A percentile compares a stretch with the other conserved stretches of the same genome.
phyloP scores from a whole-genome alignment of 2,888 invertebrate genomes.

The Octodonta nipae region DNA sequence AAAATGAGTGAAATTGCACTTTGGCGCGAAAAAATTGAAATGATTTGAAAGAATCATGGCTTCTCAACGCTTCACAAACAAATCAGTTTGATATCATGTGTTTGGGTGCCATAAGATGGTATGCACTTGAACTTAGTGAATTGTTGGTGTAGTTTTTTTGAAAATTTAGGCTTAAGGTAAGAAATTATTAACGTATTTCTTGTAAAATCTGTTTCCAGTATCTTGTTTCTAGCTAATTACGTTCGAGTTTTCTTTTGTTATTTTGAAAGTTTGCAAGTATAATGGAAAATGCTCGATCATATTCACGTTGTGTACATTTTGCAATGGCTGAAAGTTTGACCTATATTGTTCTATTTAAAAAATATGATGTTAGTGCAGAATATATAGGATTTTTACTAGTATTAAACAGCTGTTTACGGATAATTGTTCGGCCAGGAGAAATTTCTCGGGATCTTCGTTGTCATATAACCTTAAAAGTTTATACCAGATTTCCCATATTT shows the following conservation, averaged over 20 bases:
- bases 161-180: conserved; percentile 28
- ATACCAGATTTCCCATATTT: background rate
- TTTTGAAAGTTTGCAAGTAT: conserved; percentile 8
- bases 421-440: too few species aligned
- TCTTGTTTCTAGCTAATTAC: conserved; percentile 7
- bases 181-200: conserved; percentile 15
- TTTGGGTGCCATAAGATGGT: conserved; percentile 38
- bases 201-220: conserved; percentile 9
- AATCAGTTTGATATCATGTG: conserved; percentile 30
- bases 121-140: conserved; percentile 24
- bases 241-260: conserved; percentile 9
- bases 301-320: conserved; percentile 32
- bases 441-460: too few species aligned
- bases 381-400: too few species aligned
- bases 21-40: conserved; percentile 22
- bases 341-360: conserved; percentile 31
- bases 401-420: too few species aligned
- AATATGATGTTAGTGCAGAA: too few species aligned
- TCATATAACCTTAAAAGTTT: background rate
- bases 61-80: conserved; percentile 25
- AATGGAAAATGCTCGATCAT: conserved; percentile 26
- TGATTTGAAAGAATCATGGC: conserved; percentile 16
- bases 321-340: conserved; percentile 39
- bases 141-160: conserved; percentile 24
- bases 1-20: too few species aligned